Conservation (phyloP, 2,888 invertebrate species). For the Biston betularia region DNA sequence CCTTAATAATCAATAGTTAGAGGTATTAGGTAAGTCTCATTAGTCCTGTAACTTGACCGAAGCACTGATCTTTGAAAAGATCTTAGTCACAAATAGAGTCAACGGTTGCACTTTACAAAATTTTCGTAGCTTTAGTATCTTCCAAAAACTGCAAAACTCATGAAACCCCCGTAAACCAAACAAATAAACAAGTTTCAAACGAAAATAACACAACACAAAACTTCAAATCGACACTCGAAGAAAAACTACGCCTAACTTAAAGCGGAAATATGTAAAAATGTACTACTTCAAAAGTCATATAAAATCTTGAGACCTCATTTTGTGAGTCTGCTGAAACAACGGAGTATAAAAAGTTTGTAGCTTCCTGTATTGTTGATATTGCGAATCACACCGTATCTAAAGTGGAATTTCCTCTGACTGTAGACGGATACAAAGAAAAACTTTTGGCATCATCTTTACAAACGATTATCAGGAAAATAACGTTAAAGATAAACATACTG, state of each 20-base stretch:
- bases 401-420: slow-evolving; percentile 37
- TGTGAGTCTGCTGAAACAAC: slow-evolving; percentile 33
- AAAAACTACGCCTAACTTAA: slow-evolving; percentile 18
- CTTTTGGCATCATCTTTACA: not conserved
- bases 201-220: slow-evolving; percentile 18
- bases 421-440: slow-evolving; percentile 18
- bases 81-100: too few species aligned
- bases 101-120: not conserved
- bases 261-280: slow-evolving; percentile 36
- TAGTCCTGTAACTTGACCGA: too few species aligned
- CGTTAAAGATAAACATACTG: not conserved
- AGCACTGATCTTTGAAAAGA: too few species aligned
- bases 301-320: slow-evolving; percentile 53
- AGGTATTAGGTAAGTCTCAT: too few species aligned
- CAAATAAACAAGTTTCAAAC: slow-evolving; percentile 2
- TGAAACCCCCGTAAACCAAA: slow-evolving; percentile 7
- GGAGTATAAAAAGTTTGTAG: slow-evolving; percentile 47
- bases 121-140: not conserved
- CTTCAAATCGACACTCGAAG: slow-evolving; percentile 9
- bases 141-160: not conserved
- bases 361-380: slow-evolving; percentile 32
- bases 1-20: not conserved
- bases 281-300: slow-evolving; percentile 63
- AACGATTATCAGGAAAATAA: not conserved
- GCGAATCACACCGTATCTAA: slow-evolving; percentile 25